These are phyloP conservation scores for Pteromalus puparum DNA, from an alignment of 1,140 invertebrate species.

Conservation along the genomic window DNA sequence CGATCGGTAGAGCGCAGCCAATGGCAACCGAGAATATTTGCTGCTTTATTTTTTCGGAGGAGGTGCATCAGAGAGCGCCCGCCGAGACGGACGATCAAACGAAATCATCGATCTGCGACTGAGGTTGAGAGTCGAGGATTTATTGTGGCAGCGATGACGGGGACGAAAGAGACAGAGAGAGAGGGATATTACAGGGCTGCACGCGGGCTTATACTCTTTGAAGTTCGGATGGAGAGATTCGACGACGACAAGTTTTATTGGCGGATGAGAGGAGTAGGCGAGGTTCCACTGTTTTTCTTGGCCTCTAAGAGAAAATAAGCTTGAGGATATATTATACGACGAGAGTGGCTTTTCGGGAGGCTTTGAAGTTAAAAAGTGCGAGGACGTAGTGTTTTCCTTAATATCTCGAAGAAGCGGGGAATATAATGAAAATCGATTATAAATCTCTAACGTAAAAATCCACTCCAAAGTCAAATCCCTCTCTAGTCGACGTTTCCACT, in stretches of 20 bases:
- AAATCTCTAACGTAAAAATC: neutral
- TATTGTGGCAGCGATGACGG: slow-evolving; percentile 44
- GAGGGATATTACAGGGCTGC: neutral
- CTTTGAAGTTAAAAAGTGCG: neutral
- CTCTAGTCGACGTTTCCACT: neutral
- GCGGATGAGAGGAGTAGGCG: neutral
- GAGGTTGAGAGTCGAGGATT: slow-evolving; percentile 51
- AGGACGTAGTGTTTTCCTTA: neutral
- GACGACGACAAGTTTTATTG: slow-evolving; percentile 25
- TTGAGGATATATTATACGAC: too few relatives aligned
- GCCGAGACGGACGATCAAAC: slow-evolving; percentile 54
- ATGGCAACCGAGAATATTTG: neutral
- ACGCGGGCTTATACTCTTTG: slow-evolving; percentile 6
- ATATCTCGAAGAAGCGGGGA: too few relatives aligned
- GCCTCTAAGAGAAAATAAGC: neutral
- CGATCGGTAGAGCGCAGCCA: slow-evolving; percentile 2
- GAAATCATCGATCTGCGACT: slow-evolving; percentile 54
- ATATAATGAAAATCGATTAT: neutral
- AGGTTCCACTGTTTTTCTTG: neutral
- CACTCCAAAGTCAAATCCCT: neutral
- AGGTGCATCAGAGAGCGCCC: too few relatives aligned
- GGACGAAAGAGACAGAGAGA: neutral
- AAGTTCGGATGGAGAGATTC: slow-evolving; percentile 9
- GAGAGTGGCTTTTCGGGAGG: too few relatives aligned
- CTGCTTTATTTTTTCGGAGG: neutral